Base-by-base conservation (phyloP, 2,113 vertebrate genomes). In the Psittacula cyanocephala region DNA sequence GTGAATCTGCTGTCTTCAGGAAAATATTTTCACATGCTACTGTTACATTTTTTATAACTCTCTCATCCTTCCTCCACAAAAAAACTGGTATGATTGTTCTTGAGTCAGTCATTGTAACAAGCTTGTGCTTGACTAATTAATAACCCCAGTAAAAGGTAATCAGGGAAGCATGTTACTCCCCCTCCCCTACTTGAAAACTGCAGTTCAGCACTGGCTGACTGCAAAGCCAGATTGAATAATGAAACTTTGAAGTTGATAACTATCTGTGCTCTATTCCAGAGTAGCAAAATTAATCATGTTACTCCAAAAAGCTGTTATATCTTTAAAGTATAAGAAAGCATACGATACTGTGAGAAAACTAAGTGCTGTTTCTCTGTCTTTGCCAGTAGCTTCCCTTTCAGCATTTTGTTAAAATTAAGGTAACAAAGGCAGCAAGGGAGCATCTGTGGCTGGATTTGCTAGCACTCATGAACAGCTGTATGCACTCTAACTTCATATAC, bases 51-150 rank as follows among this genome's bases (percentile, higher is more conserved):
- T 91, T 68, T 16, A 39, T 43, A 8, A 22, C 15, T 46, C 60
- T 68, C 83, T 64, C 74, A 78, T 25, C 64, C 52, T 55, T 81
- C 72, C 78, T 62, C 75, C 89, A 64, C 74, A 25, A 33, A 67
- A 76, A 33, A 60, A 29, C 43, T 71, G 63, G 17, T 44, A 49
- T 62, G 80, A 89, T 93, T 91, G 82, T 87, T 92, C 89, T 79
- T 19, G 77, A 94, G 47, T 92, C 86, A 93, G 81, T 92, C 77
- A 76, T 28, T 86, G 59, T 77, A 96, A 92, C 6, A 50, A 93
- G 83, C 86, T 89, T 89, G 41, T 76, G 60, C 93, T 97, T 81
- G 65, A 96, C 97, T 97, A 98, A 97, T 98, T 98, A 97, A 96
- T 81, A 96, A 92, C 93, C 65, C 76, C 23, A 20, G 79, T 47